Evolutionary conservation across 1,140 invertebrate genomes (phyloP).

Genomic region (Drosophila ambigua): DNA sequence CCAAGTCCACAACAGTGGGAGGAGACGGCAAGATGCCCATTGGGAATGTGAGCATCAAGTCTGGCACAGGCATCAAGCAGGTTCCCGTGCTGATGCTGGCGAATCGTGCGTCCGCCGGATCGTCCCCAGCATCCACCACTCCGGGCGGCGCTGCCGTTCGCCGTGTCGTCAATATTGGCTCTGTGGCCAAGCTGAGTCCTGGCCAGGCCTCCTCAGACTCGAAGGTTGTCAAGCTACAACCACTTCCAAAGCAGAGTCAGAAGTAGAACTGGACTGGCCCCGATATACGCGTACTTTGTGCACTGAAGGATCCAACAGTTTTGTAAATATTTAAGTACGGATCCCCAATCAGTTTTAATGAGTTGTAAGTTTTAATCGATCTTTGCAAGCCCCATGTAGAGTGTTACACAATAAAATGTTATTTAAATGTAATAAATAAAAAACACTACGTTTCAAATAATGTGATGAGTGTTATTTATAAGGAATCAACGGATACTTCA

Average conservation of each 20-base stretch:
- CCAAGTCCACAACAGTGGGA: constrained; percentile 3
- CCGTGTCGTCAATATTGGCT: constrained; percentile 55
- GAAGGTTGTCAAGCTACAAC: constrained; percentile 47
- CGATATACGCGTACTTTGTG: too few species aligned
- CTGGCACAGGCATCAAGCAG: constrained; percentile 54
- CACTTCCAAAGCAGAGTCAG: constrained; percentile 10
- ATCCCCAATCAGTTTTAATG: too few species aligned
- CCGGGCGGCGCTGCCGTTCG: constrained; percentile 52
- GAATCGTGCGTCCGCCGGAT: constrained; percentile 35
- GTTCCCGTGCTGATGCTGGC: constrained; percentile 60
- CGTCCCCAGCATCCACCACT: constrained; percentile 11
- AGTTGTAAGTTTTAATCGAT: too few species aligned
- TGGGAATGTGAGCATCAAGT: constrained; percentile 58
- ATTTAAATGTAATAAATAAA: too few species aligned
- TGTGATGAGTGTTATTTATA: too few species aligned
- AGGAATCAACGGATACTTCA: too few species aligned
- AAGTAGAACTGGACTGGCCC: constrained; percentile 2
- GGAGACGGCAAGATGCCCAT: constrained; percentile 49
- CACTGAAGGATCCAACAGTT: too few species aligned
- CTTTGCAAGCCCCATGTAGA: too few species aligned
- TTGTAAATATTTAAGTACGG: too few species aligned
- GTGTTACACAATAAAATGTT: too few species aligned
- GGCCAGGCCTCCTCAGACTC: constrained; percentile 6
- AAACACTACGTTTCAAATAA: too few species aligned
- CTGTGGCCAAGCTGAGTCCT: constrained; percentile 38